phyloP scores from a whole-genome alignment of 53 echinoderm and acorn worm species.

The Hippasteria phrygiana region DNA sequence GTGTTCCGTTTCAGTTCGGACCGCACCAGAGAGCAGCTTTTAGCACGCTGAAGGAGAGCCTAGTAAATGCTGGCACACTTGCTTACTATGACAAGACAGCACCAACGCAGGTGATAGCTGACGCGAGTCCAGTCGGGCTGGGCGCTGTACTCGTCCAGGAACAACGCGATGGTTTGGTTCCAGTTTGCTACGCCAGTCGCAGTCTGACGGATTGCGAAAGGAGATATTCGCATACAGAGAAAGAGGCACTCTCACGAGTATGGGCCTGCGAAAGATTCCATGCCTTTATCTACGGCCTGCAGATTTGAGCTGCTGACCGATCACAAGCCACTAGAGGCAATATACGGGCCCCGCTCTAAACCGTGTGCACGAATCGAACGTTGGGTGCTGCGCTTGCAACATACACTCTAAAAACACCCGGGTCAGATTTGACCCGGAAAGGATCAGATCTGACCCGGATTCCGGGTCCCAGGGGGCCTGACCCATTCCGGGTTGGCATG shows the following conservation, averaged over 20 bases:
- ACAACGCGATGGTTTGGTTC: constrained; percentile 35
- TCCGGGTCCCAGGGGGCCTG: too few relatives aligned
- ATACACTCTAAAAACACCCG: too few relatives aligned
- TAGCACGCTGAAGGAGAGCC: constrained; percentile 22
- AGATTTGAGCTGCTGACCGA: constrained; percentile 62
- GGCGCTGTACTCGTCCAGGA: constrained; percentile 73
- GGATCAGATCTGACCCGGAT: too few relatives aligned
- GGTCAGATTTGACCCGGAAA: too few relatives aligned
- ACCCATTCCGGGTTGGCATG: too few relatives aligned
- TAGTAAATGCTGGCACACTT: constrained; percentile 35
- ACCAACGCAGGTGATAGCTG: constrained; percentile 63
- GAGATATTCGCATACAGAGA: constrained; percentile 31
- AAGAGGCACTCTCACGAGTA: constrained; percentile 60
- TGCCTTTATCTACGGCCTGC: constrained; percentile 45
- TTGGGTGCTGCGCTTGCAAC: constrained; percentile 66
- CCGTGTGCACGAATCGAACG: constrained; percentile 68
- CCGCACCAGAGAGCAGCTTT: too few relatives aligned
- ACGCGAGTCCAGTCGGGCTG: constrained; percentile 77
- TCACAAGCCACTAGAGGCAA: constrained; percentile 71
- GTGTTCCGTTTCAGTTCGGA: too few relatives aligned
- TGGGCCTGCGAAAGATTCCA: constrained; percentile 76
- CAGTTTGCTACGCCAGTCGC: constrained; percentile 61
- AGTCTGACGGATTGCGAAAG: constrained; percentile 49
- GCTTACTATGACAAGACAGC: constrained; percentile 67
- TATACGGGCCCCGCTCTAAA: constrained; percentile 57